A percentile compares a stretch with the other conserved stretches of the same genome.
These are phyloP conservation scores for Entelurus aequoreus DNA, from an alignment of 2,113 vertebrate genomes.

Conservation along the genomic window DNA sequence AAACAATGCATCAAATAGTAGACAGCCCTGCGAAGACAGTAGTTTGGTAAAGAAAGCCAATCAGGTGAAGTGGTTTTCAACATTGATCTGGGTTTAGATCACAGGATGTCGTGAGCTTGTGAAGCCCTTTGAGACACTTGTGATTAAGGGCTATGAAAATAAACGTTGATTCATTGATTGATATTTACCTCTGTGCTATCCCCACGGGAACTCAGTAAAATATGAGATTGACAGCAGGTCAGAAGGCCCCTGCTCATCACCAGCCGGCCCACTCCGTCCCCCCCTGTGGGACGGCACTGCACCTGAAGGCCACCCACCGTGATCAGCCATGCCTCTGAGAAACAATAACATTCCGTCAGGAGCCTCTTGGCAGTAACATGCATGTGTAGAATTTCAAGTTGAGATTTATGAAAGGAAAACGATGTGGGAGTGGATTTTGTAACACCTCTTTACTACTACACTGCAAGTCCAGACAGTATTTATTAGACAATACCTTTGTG, in stretches of 20 bases:
- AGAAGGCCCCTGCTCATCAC: conserved; percentile 76
- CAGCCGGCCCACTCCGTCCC: conserved; percentile 67
- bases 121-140: too few species aligned
- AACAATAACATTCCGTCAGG: not conserved
- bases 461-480: not conserved
- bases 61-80: too few species aligned
- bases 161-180: too few species aligned
- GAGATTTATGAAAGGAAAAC: not conserved
- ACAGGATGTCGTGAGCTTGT: too few species aligned
- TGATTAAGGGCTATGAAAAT: too few species aligned
- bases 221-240: conserved; percentile 71
- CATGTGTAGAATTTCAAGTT: not conserved
- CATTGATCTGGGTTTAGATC: too few species aligned
- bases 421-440: not conserved
- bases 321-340: conserved; percentile 61
- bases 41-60: not conserved
- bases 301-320: conserved; percentile 71
- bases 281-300: conserved; percentile 16
- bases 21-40: conserved; percentile 57
- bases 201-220: conserved; percentile 58
- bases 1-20: conserved; percentile 76
- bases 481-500: conserved; percentile 39
- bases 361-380: not conserved
- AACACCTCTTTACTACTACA: not conserved
- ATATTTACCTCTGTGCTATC: conserved; percentile 43